Evolutionary conservation across 2,797 vertebrate genomes (phyloP).

Genomic region (Remorina albescens): DNA sequence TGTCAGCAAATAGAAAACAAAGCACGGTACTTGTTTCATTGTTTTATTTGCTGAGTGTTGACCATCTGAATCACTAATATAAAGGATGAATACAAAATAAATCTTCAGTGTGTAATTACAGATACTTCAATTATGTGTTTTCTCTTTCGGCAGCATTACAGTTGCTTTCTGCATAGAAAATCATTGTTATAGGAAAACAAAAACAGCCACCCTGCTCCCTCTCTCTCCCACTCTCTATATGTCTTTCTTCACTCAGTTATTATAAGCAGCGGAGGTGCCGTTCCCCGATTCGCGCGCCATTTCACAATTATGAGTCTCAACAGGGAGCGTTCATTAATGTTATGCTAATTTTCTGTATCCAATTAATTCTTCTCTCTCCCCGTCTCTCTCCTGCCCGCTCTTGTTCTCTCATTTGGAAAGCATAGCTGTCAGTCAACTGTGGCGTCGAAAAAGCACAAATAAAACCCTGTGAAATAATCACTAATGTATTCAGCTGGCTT

Average conservation of each 20-base stretch:
- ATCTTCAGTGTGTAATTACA: constrained; percentile 70
- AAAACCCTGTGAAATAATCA: constrained; percentile 78
- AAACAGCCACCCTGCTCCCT: constrained; percentile 57
- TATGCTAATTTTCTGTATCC: constrained; percentile 89
- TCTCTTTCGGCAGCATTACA: constrained; percentile 50
- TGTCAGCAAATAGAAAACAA: constrained; percentile 40
- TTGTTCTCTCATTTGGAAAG: constrained; percentile 81
- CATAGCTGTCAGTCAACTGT: constrained; percentile 84
- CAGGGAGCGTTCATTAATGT: constrained; percentile 88
- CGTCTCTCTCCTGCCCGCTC: constrained; percentile 72
- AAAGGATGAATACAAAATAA: constrained; percentile 32
- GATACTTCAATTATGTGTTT: constrained; percentile 62
- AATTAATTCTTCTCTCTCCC: constrained; percentile 84
- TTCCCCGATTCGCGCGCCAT: constrained; percentile 76
- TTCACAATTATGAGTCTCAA: constrained; percentile 86
- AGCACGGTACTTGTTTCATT: not conserved
- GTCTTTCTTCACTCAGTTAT: constrained; percentile 74
- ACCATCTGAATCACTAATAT: constrained; percentile 46
- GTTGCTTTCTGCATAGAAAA: constrained; percentile 63
- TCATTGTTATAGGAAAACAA: constrained; percentile 75
- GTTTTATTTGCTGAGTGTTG: constrained; percentile 40
- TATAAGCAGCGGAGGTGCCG: constrained; percentile 77
- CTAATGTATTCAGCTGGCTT: constrained; percentile 72
- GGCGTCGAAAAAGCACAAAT: constrained; percentile 76
- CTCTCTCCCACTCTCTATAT: constrained; percentile 45